A percentile compares a stretch with the other conserved stretches of the same genome.
Conservation (phyloP, 2,888 invertebrate species). For the Dysmachus trigonus region DNA sequence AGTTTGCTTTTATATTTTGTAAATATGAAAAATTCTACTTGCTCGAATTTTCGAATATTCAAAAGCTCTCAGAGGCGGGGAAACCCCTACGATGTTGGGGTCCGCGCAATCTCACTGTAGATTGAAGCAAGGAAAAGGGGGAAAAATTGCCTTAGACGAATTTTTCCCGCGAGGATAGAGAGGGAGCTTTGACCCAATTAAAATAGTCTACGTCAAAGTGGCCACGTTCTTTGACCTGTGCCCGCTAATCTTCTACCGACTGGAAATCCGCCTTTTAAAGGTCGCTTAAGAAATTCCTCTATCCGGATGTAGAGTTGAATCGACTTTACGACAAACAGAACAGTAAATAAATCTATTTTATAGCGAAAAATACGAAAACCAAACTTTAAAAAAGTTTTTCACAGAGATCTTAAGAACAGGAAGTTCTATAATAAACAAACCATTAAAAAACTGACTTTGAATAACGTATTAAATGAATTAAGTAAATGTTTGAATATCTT, state of each 20-base stretch:
- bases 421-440: background rate
- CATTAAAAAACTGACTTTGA: no score
- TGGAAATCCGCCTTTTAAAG: background rate
- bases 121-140: background rate
- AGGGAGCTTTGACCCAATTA: slow-evolving; percentile 23
- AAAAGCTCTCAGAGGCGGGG: background rate
- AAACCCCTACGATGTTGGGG: background rate
- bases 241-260: background rate
- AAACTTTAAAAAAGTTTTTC: background rate
- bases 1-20: slow-evolving; percentile 27
- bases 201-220: background rate
- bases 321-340: background rate
- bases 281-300: background rate
- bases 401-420: background rate
- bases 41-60: slow-evolving; percentile 30
- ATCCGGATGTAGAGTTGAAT: background rate
- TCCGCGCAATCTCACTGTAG: background rate
- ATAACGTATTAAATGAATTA: no score
- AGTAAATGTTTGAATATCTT: no score
- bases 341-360: no score
- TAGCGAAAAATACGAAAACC: background rate
- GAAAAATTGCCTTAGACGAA: background rate
- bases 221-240: slow-evolving; percentile 34
- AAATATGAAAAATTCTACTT: slow-evolving; percentile 24
- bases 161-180: background rate